Base-by-base conservation (phyloP, 2,113 vertebrate species). In the Mobula hypostoma region DNA sequence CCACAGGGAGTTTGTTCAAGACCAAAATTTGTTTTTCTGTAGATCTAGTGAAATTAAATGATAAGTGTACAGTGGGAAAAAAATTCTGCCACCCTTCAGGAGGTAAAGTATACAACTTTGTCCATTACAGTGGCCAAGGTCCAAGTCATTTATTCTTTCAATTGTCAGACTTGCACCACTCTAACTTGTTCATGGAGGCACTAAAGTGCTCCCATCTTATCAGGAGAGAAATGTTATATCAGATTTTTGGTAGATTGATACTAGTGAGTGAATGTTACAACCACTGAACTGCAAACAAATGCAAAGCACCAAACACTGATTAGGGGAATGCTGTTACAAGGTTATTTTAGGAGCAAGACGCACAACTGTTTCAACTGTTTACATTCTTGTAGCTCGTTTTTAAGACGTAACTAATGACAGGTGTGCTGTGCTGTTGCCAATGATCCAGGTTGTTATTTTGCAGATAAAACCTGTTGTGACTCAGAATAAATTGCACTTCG, bases 241-340 rank as follows among this genome's bases (percentile, higher is more conserved):
- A 76, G 70, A 76, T 76, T 12, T 74, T 74, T 74, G 1, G 61
- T 40, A 93, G 91, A 74, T 56, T 93, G 66, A 70, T 36, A 17
- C 32, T 1, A 70, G n/a, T 11, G 70, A 70, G 63, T 91, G 88
- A 19, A 91, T 68, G 36, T 74, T 70, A 70, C 63, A 32, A 70
- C 29, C 2, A 24, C 36, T 93, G 19, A 48, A 76, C 72, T 93
- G 8, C 48, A 93, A 93, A 56, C 91, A 93, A 93, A 93, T 76
- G 91, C 68, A 93, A 93, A 36, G 27, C 36, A 74, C 72, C 36
- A 93, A 56, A 29, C 91, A 93, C 21, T 56, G 40, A 0, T 24
- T 74, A 24, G 2, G 74, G 11, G 1, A 76, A 32, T 7, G 40
- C 4, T 48, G 11, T 91, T 91, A 36, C 88, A 91, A 91, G n/a